Conservation (phyloP, 1,140 invertebrate genomes). For the Belonocnema kinseyi region DNA sequence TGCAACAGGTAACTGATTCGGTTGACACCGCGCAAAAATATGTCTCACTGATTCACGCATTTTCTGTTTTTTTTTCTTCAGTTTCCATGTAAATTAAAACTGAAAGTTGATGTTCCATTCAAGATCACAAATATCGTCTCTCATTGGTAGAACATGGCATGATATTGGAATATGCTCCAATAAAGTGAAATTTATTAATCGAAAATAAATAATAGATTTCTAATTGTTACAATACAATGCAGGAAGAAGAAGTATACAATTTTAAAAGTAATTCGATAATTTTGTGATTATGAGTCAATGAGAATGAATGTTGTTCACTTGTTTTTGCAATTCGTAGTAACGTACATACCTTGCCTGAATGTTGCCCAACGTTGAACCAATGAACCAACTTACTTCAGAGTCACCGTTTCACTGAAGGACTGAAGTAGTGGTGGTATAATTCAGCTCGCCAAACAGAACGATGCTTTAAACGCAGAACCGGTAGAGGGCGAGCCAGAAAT, state of each 20-base stretch:
- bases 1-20: conserved; percentile 2
- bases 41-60: not conserved
- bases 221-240: no score
- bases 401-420: conserved; percentile 63
- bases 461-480: conserved; percentile 19
- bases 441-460: conserved; percentile 53
- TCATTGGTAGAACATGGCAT: no score
- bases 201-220: not conserved
- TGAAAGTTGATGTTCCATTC: no score
- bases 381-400: conserved; percentile 57
- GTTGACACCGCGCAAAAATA: not conserved
- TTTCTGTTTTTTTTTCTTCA: no score
- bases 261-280: no score
- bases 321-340: not conserved
- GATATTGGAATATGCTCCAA: not conserved
- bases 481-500: conserved; percentile 20
- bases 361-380: conserved; percentile 50
- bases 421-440: conserved; percentile 54
- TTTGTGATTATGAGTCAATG: not conserved
- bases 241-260: no score
- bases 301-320: not conserved
- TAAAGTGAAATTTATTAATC: not conserved
- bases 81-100: no score
- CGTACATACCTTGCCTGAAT: conserved; percentile 49
- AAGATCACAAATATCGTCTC: no score